Base-by-base conservation (phyloP, 2,113 vertebrate species). In the Rana temporaria region DNA sequence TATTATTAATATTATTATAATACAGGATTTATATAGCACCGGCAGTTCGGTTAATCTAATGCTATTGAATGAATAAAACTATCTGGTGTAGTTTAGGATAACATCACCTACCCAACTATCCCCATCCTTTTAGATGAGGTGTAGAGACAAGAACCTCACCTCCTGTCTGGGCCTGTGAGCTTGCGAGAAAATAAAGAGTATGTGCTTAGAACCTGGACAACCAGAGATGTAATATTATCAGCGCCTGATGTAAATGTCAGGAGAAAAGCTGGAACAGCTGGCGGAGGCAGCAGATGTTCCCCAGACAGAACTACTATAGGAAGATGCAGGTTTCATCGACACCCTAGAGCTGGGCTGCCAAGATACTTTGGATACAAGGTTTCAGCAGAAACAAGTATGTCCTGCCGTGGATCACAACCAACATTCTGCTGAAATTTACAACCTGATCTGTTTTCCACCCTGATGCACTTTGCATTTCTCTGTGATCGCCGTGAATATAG, bases 261-360 rank as follows among this genome's bases (percentile, higher is more conserved):
- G 83, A 89, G 89, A 89, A 90, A 89, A 78, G 67, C 85, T 26
- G 32, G 4, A 90, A 87, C 90, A 91, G 89, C 90, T 91, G 89
- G 87, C 85, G 67, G 57, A 84, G 83, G 85, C 84, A 87, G 82
- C 90, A 91, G 90, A 91, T 91, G 90, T 91, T 90, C 87, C 86
- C 85, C 88, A 91, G 90, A 90, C 90, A 90, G 87, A 83, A 79
- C 85, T 86, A 85, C 88, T 85, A 85, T 82, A 81, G 86, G 87
- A 87, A 90, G 89, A 91, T 89, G 86, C 86, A 86, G 85, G 81
- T 91, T 90, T 88, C 90, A 89, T 81, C 88, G 86, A 87, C 78
- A 87, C 86, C 26, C 84, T 30, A 87, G 88, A 84, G 87, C 77
- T 79, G 79, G 71, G 81, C 86, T 89, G 88, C 90, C 88, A 78